Base-by-base conservation (phyloP, 2,113 vertebrate genomes). In the Motacilla tschutschensis region DNA sequence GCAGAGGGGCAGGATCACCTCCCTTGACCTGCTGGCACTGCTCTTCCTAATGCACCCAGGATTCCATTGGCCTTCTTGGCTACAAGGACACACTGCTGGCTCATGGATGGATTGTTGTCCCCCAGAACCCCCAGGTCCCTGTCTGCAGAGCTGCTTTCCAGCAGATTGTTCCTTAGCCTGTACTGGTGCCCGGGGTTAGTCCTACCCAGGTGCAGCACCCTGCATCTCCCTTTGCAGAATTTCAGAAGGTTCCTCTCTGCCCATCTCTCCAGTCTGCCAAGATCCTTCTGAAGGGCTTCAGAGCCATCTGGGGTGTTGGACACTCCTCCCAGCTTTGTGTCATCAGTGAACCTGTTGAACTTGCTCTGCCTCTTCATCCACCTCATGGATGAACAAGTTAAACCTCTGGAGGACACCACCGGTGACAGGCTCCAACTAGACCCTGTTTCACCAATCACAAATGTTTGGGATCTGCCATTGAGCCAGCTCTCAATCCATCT, bases 211-310 rank as follows among this genome's bases (percentile, higher is more conserved):
- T 41, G 20, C 31, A 62, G 6, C 1, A 31, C 9, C 2, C 47
- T 62, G 48, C 33, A 41, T 3, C 7, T 54, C 6, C 24, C 3
- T 41, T 70, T 7, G 25, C 1, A 0, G 35, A 35, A 47, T 35
- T 62, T 35, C 47, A 47, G 29, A 14, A 1, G 0, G 47, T 35
- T 84, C 20, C 6, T 41, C 20, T 2, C 47, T 69, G 40, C 7
- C 33, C 35, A 6, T 41, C 5, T 70, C 55, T 62, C 41, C 48
- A 48, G 9, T 0, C 48, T 35, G 35, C 13, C 0, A 0, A 33
- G 29, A 7, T 21, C 29, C 41, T 18, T 77, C 29, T 26, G 31
- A 35, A 69, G 26, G 31, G 55, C 55, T 62, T 5, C 35, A 17
- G 2, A 41, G 43, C 43, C 3, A 48, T 35, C 25, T 60, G 47